Evolutionary conservation across 2,113 vertebrate genomes (phyloP).

Genomic region (Proterorhinus semilunaris): DNA sequence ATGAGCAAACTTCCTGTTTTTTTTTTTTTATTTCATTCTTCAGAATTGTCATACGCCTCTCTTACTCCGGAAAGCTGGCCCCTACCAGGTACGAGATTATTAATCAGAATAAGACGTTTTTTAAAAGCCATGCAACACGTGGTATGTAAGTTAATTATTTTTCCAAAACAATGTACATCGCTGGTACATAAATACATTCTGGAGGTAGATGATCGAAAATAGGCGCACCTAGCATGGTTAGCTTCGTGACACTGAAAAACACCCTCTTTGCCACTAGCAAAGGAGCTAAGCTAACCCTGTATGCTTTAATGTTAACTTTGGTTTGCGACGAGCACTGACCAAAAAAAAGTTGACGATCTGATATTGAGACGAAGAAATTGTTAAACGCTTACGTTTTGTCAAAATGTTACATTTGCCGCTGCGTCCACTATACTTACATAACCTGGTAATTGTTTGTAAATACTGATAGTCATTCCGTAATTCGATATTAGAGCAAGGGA

Average conservation of each 20-base stretch:
- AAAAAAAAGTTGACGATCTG: rapidly evolving
- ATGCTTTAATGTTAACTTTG: neutral
- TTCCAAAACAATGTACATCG: rapidly evolving
- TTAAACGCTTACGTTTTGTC: neutral
- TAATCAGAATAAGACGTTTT: neutral
- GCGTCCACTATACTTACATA: slow-evolving; percentile 55
- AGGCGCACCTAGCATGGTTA: slow-evolving; percentile 47
- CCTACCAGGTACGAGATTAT: slow-evolving; percentile 48
- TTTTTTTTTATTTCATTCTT: slow-evolving; percentile 34
- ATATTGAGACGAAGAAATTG: neutral
- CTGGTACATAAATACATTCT: neutral
- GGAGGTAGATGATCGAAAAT: slow-evolving; percentile 26
- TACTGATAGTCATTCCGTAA: slow-evolving; percentile 34
- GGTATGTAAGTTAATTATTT: neutral
- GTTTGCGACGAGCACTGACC: too few relatives aligned
- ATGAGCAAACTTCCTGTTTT: slow-evolving; percentile 49
- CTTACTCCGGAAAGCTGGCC: slow-evolving; percentile 22
- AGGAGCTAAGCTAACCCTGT: slow-evolving; percentile 38
- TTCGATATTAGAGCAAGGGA: neutral
- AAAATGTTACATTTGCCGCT: slow-evolving; percentile 19
- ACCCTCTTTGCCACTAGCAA: slow-evolving; percentile 12
- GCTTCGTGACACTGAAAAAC: slow-evolving; percentile 64
- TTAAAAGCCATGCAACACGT: neutral
- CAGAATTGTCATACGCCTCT: slow-evolving; percentile 29
- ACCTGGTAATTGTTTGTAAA: slow-evolving; percentile 60